Evolutionary conservation across 2,113 vertebrate species (phyloP).

Genomic region (Abramis brama): DNA sequence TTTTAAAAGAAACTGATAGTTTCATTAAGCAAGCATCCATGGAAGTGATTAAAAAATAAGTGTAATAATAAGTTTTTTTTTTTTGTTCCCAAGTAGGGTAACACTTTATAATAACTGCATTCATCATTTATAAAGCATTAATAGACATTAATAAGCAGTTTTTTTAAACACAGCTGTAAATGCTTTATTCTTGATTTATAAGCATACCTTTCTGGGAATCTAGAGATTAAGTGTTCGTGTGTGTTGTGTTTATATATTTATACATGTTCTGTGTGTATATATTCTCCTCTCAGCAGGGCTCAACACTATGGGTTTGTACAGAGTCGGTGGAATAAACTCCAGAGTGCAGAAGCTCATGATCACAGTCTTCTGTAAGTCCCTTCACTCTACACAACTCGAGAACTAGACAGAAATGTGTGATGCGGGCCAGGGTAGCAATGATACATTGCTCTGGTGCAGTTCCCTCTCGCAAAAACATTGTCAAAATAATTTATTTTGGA

Average conservation of each 20-base stretch:
- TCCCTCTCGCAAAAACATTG: neutral
- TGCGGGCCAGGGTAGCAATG: neutral
- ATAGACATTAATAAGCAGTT: too few relatives aligned
- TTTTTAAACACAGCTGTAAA: too few relatives aligned
- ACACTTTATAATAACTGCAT: too few relatives aligned
- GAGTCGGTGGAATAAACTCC: slow-evolving; percentile 95
- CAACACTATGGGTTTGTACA: slow-evolving; percentile 90
- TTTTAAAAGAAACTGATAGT: too few relatives aligned
- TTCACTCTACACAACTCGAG: neutral
- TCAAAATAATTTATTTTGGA: neutral
- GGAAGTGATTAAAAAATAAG: too few relatives aligned
- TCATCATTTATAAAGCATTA: too few relatives aligned
- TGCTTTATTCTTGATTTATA: too few relatives aligned
- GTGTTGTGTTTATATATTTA: neutral
- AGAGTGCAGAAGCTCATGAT: slow-evolving; percentile 97
- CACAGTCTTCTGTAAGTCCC: slow-evolving; percentile 87
- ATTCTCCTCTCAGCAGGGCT: slow-evolving; percentile 76
- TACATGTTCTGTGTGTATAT: neutral
- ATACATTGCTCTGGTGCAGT: neutral
- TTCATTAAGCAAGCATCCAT: too few relatives aligned
- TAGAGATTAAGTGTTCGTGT: neutral
- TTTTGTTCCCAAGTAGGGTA: too few relatives aligned
- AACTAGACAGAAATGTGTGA: neutral
- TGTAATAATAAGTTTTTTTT: too few relatives aligned
- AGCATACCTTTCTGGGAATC: neutral